A percentile compares a stretch with the other conserved stretches of the same genome.
Evolutionary conservation across 30 jellyfish, hydroid and myxozoan species (phyloP).

Genomic region (Catostylus mosaicus): DNA sequence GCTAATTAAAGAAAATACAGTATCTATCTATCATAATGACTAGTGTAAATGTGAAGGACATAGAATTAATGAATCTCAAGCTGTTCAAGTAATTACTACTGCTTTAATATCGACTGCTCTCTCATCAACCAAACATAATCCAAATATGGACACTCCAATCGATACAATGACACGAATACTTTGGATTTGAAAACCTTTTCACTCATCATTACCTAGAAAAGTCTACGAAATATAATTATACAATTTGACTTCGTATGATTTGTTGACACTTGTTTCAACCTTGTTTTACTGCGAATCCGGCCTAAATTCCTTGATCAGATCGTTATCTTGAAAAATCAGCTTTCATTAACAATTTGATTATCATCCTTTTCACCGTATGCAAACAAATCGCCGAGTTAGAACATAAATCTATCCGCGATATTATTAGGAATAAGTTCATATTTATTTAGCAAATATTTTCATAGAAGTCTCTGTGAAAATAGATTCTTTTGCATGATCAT

Average conservation of each 20-base stretch:
- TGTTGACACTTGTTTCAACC: not conserved
- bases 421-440: not conserved
- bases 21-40: no score
- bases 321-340: not conserved
- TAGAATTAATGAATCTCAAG: no score
- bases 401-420: not conserved
- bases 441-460: conserved; percentile 3
- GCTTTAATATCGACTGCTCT: no score
- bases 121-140: no score
- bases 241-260: not conserved
- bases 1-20: no score
- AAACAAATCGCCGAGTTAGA: not conserved
- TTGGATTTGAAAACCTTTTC: not conserved
- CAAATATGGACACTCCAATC: not conserved
- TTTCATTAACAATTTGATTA: not conserved
- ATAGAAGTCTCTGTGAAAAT: not conserved
- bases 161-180: not conserved
- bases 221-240: not conserved
- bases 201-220: not conserved
- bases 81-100: no score
- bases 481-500: not conserved
- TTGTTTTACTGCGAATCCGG: not conserved
- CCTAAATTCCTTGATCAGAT: not conserved
- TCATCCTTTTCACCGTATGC: not conserved
- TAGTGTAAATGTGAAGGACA: no score